Evolutionary conservation across 2,888 invertebrate species (phyloP), one percentile per base, ranked within the genome.

Genomic region (Diploptera punctata): DNA sequence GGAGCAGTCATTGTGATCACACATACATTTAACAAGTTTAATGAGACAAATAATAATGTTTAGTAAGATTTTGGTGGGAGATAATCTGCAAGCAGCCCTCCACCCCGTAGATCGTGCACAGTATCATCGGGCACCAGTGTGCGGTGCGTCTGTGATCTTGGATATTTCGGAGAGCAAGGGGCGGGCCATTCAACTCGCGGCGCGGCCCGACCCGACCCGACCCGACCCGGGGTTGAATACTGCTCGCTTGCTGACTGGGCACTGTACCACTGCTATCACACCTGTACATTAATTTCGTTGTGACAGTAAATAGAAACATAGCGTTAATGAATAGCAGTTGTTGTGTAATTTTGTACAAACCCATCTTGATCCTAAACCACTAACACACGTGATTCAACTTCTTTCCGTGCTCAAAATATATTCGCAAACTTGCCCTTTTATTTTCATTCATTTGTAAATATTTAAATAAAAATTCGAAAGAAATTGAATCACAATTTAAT

Each of bases 231-330:
- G 24, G 62, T 62, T 62, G 62, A 62, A 38, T 62, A 24, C 62
- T 43, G 43, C 26, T 65, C 26, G 26, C 47, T 47, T 65, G 65
- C 47, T 26, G 62, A 65, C 65, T 65, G 26, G 26, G 65, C 65
- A 65, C 70, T 73, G 71, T 71, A 73, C 61, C 69, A 73, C 68
- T 73, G 73, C 69, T 73, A 67, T 65, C 65, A 74, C 75, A 75
- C 75, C 68, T 75, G 75, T 75, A 75, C 73, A 75, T 70, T 72
- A 57, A 74, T 72, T 75, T 75, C 71, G 72, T 74, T 75, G 75
- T 75, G 75, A 74, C 75, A 75, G 75, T 75, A 72, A 75, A 75
- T 75, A 75, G 75, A 75, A 72, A 71, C 75, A 75, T 73, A 75
- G 72, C 67, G 72, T 68, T 75, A 73, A 75, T 74, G 70, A 75